Base-by-base conservation (phyloP, 2,113 vertebrate genomes). In the Nyctereutes procyonoides region DNA sequence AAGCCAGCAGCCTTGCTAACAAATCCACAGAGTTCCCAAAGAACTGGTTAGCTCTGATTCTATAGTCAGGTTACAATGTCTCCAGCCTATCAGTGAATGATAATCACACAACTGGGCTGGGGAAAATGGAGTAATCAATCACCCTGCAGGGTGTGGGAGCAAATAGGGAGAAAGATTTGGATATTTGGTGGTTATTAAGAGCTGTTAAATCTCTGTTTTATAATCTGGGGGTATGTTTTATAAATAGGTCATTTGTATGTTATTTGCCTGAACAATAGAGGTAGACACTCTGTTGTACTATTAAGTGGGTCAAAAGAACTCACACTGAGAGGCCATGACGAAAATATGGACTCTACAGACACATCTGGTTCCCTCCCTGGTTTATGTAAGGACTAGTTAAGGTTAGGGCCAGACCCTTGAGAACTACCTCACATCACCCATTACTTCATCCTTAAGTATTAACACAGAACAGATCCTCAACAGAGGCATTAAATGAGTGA, bases 51-150 rank as follows among this genome's bases (percentile, higher is more conserved):
- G 30, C 7, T 35, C 77, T 55, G 15, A 82, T 85, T 88, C 80
- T 48, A 48, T 90, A 79, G 19, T 65, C 79, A 97, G 77, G 55
- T 81, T 95, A 74, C 32, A 87, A 51, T 88, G 62, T 76, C 58
- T 62, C 73, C 82, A 16, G 91, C 26, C 30, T 71, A 89, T 89
- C 77, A 97, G 97, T 95, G 69, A 90, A 80, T 16, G 90, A 92
- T 65, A 95, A 87, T 74, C 92, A 30, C 0, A 0, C 90, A 97
- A 48, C 8, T 1, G 62, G 2, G 12, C 15, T 80, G 53, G 26
- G 35, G 26, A 56, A 56, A 15, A 95, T 67, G 63, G 93, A 69
- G 62, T 12, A 69, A 88, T 51, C 74, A 62, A 77, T 22, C 74
- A 20, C 60, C 67, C 65, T 92, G 38, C 5, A 87, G 88, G 73